These are phyloP conservation scores for Pteronura brasiliensis DNA, from an alignment of 2,113 vertebrate species.

Conservation along the genomic window DNA sequence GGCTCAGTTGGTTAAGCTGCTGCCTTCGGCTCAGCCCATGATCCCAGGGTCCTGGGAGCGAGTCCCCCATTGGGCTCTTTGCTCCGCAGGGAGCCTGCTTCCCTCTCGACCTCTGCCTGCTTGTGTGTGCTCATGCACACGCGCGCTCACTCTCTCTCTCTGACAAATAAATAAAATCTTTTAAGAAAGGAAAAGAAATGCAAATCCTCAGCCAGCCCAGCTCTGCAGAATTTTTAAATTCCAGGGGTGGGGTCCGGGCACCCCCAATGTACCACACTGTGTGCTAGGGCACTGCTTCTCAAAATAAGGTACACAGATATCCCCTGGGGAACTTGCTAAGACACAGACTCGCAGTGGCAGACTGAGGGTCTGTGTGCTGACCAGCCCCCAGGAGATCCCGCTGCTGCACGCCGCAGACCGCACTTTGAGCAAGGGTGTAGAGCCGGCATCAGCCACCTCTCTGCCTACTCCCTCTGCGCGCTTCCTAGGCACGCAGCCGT, in stretches of 20 bases:
- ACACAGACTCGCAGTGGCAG: neutral
- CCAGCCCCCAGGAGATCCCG: neutral
- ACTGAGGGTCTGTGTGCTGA: neutral
- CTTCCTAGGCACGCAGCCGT: neutral
- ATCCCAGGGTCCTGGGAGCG: too few relatives aligned
- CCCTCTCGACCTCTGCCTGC: too few relatives aligned
- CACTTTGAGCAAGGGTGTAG: neutral
- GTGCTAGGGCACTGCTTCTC: neutral
- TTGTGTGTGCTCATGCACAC: too few relatives aligned
- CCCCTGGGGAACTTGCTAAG: neutral
- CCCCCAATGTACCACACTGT: fast-evolving
- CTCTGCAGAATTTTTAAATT: neutral
- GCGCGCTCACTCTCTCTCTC: too few relatives aligned
- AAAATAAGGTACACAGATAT: neutral
- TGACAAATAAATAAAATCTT: too few relatives aligned
- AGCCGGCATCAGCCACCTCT: too few relatives aligned
- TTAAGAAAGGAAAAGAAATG: neutral
- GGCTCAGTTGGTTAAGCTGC: too few relatives aligned
- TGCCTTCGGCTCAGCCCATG: too few relatives aligned
- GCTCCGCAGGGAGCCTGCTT: too few relatives aligned
- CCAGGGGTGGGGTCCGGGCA: neutral
- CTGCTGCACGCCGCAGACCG: neutral
- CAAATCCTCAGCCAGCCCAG: neutral
- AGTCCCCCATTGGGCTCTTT: too few relatives aligned
- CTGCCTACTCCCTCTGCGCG: too few relatives aligned